phyloP scores from a whole-genome alignment of 64 coral and sea anemone genomes.

The Pocillopora verrucosa region DNA sequence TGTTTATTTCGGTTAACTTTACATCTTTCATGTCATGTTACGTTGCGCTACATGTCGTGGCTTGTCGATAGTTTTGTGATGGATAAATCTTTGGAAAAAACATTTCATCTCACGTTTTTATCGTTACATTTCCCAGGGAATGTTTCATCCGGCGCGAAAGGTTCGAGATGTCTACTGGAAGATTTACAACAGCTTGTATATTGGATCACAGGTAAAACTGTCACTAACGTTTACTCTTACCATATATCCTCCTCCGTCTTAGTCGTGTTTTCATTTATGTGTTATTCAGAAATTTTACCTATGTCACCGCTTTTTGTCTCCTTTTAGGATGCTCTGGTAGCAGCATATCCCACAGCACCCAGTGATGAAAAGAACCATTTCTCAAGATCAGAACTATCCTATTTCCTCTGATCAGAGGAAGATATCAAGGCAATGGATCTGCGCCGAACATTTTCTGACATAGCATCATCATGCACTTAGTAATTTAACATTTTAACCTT shows the following conservation, averaged over 20 bases:
- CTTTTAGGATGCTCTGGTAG: slow-evolving; percentile 85
- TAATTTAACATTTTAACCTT: slow-evolving; percentile 12
- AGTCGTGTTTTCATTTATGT: background rate
- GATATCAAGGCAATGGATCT: background rate
- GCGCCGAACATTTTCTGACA: background rate
- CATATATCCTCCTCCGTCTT: too few species aligned
- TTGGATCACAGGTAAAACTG: slow-evolving; percentile 90
- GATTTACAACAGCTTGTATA: slow-evolving; percentile 98
- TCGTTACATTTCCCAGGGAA: slow-evolving; percentile 60
- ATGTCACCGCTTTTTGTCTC: background rate
- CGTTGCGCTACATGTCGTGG: too few species aligned
- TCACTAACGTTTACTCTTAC: background rate
- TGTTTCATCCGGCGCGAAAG: slow-evolving; percentile 97
- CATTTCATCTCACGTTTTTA: background rate
- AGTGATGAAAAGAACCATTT: slow-evolving; percentile 92
- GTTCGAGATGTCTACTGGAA: slow-evolving; percentile 99
- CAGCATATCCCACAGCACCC: slow-evolving; percentile 82
- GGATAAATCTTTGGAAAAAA: too few species aligned
- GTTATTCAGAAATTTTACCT: background rate
- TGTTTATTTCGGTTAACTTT: too few species aligned
- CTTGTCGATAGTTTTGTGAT: too few species aligned
- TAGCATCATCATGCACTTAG: background rate
- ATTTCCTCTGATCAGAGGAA: slow-evolving; percentile 51
- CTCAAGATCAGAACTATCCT: slow-evolving; percentile 80
- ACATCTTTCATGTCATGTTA: too few species aligned